Evolutionary conservation across 2,797 vertebrate genomes (phyloP), one percentile per base, ranked within the genome.

Genomic region (Anisognathus igniventris): DNA sequence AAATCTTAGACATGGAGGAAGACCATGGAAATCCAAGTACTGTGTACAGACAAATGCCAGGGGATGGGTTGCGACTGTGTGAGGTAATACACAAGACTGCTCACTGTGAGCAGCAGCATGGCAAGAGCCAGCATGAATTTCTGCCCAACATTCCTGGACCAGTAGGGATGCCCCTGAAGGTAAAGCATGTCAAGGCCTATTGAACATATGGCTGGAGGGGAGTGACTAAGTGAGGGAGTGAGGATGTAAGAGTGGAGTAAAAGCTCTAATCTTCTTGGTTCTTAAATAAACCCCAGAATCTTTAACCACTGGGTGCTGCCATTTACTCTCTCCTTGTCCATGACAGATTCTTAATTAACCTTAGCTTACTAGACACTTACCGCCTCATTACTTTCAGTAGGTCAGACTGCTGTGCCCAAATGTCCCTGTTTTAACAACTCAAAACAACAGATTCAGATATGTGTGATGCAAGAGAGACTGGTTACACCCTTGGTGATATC

Each of bases 31-130:
- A 64, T 51, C 23, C 31, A 33, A 57, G 2, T 22, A 8, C 4
- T 74, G 3, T 39, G 28, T 39, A 50, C 24, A 72, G n/a, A 65
- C 3, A 72, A 40, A 54, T n/a, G 8, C 4, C 53, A 54, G 7
- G 9, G 2, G 1, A 40, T 33, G 47, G 5, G 3, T 23, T 30
- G 22, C 10, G 11, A 25, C 42, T 77, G 48, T 42, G 51, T 31
- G 7, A 25, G 11, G 12, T 58, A 82, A 47, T 14, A 37, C 6
- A 22, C 0, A 0, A 50, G 22, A 37, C 6, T 79, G 25, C 7
- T 47, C 31, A 60, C 7, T 74, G 20, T 74, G 31, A 44, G 25
- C 24, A 92, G 53, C 31, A 58, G 27, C 53, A 44, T 6, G 10
- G 7, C 40, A 74, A 58, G 35, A 47, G 28, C 6, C 2, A 71